phyloP scores from a whole-genome alignment of 1,140 invertebrate species.

The Brachionus plicatilis region DNA sequence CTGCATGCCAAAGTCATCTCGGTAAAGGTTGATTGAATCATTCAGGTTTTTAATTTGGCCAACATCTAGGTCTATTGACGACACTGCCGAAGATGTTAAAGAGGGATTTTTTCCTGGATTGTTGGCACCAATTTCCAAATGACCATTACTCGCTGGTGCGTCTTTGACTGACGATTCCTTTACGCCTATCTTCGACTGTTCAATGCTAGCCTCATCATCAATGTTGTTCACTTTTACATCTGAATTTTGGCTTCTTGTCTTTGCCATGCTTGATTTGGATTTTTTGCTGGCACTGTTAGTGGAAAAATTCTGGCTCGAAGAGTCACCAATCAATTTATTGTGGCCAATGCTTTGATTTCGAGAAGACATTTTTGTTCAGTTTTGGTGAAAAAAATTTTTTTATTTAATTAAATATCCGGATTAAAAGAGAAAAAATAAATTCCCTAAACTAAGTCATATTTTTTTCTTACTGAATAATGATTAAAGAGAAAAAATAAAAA shows the following conservation, averaged over 20 bases:
- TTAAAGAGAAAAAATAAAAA: background rate
- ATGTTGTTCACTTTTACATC: background rate
- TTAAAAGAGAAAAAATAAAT: background rate
- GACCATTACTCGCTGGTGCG: background rate
- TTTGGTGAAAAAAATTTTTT: too few species aligned
- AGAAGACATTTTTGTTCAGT: background rate
- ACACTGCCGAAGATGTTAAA: background rate
- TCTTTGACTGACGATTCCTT: background rate
- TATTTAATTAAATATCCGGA: background rate
- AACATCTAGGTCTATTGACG: background rate
- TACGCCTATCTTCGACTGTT: background rate
- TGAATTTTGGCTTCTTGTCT: background rate
- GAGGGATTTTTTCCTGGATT: background rate
- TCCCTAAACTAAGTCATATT: background rate
- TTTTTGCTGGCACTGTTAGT: background rate
- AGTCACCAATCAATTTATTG: background rate
- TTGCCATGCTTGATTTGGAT: background rate
- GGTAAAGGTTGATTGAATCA: conserved; percentile 20
- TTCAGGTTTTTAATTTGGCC: background rate
- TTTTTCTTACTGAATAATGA: background rate
- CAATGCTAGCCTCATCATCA: background rate
- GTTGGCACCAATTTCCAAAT: background rate
- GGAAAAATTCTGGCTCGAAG: background rate
- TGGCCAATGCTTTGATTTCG: background rate
- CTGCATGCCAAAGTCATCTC: background rate